phyloP scores from a whole-genome alignment of 2,888 invertebrate species.

The Drosophila lacicola region DNA sequence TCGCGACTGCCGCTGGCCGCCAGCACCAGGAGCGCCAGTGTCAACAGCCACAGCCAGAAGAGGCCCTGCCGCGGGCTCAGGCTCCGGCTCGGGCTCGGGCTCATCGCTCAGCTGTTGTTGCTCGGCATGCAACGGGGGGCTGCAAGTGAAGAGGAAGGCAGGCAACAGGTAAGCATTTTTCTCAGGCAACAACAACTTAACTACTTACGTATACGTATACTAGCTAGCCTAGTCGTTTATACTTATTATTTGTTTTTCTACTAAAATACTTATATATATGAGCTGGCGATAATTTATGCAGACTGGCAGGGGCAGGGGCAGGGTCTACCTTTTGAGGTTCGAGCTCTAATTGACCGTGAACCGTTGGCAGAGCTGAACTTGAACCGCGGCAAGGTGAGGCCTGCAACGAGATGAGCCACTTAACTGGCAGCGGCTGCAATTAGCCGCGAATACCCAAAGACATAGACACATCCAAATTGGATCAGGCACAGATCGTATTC shows the following conservation, averaged over 20 bases:
- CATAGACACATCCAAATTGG: slow-evolving; percentile 51
- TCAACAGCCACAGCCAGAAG: slow-evolving; percentile 76
- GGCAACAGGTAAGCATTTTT: neutral
- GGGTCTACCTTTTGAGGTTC: slow-evolving; percentile 7
- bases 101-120: slow-evolving; percentile 80
- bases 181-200: slow-evolving; percentile 15
- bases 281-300: slow-evolving; percentile 56
- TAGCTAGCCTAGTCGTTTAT: slow-evolving; percentile 35
- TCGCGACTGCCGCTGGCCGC: slow-evolving; percentile 82
- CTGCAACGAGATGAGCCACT: slow-evolving; percentile 54
- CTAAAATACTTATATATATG: slow-evolving; percentile 20
- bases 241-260: slow-evolving; percentile 47
- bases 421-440: slow-evolving; percentile 60
- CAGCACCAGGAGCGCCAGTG: slow-evolving; percentile 79
- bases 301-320: slow-evolving; percentile 3
- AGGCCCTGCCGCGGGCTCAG: slow-evolving; percentile 65
- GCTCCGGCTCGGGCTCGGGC: slow-evolving; percentile 64
- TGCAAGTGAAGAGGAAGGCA: slow-evolving; percentile 9
- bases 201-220: slow-evolving; percentile 11
- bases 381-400: slow-evolving; percentile 59
- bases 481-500: slow-evolving; percentile 28
- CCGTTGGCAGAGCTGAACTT: slow-evolving; percentile 70
- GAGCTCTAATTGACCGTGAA: slow-evolving; percentile 76
- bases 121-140: slow-evolving; percentile 61
- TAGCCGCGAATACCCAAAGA: slow-evolving; percentile 41